Evolutionary conservation across 2,797 vertebrate species (phyloP).

Genomic region (Xiphophorus birchmanni): DNA sequence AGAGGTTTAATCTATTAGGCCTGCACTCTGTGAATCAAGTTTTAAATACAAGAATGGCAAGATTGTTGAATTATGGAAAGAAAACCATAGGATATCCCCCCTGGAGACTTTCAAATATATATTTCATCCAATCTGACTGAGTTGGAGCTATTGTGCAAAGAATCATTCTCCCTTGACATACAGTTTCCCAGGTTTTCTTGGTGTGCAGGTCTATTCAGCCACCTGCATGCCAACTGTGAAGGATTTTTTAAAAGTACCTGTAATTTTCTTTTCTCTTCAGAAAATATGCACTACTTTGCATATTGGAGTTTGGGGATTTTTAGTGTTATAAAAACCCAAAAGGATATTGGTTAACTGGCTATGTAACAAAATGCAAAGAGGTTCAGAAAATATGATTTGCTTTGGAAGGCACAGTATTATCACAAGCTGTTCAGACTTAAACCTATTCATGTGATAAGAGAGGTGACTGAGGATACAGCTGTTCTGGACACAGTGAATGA

Average conservation of each 20-base stretch:
- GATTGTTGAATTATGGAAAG: background rate
- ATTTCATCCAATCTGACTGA: background rate
- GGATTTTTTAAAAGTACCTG: background rate
- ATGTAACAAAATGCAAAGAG: background rate
- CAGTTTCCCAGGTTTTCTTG: background rate
- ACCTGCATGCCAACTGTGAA: background rate
- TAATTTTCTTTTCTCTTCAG: background rate
- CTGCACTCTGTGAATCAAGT: background rate
- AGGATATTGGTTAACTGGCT: background rate
- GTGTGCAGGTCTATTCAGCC: background rate
- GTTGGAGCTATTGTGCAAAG: background rate
- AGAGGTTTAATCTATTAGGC: background rate
- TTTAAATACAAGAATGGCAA: background rate
- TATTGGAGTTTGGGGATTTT: too few species aligned
- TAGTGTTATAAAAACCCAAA: background rate
- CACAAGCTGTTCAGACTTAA: background rate
- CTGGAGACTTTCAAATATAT: background rate
- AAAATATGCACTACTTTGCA: background rate
- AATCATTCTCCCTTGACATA: background rate
- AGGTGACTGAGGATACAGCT: slow-evolving; percentile 40
- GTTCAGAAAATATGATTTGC: background rate
- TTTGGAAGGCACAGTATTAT: background rate
- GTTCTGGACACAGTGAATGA: slow-evolving; percentile 38
- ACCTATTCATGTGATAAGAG: slow-evolving; percentile 24
- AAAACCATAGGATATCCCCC: background rate